Percentiles rank a stretch among this genome's conserved stretches.
Conservation (phyloP, 2,113 vertebrate genomes). For the Datnioides undecimradiatus region DNA sequence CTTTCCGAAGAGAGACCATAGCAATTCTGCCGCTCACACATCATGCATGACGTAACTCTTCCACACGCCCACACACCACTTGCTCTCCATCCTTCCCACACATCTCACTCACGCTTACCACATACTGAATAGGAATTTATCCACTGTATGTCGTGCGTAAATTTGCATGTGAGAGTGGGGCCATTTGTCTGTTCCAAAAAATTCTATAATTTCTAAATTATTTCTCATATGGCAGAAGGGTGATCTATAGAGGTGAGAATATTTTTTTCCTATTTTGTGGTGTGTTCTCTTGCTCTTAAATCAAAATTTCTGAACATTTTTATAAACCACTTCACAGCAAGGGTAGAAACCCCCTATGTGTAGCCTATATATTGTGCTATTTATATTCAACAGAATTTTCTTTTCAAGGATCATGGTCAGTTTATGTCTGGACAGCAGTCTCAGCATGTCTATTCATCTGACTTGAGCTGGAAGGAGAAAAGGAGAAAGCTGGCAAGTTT, state of each 20-base stretch:
- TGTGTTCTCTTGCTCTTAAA: neutral
- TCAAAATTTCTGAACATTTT: neutral
- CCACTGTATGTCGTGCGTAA: conserved; percentile 14
- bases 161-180: conserved; percentile 22
- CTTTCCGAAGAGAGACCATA: conserved; percentile 65
- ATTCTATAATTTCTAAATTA: conserved; percentile 8
- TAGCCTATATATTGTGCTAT: neutral
- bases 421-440: conserved; percentile 4
- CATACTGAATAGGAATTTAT: conserved; percentile 57
- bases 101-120: conserved; percentile 69
- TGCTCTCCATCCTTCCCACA: conserved; percentile 67
- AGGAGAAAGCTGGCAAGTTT: neutral
- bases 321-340: neutral
- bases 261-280: neutral
- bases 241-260: conserved; percentile 6
- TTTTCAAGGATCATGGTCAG: neutral
- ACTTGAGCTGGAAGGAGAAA: neutral
- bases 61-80: conserved; percentile 77
- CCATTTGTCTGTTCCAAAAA: neutral
- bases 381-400: neutral
- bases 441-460: conserved; percentile 2
- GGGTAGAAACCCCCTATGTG: neutral
- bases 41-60: conserved; percentile 79
- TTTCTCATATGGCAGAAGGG: conserved; percentile 28
- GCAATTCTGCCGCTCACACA: conserved; percentile 74